phyloP scores from a whole-genome alignment of 2,888 invertebrate genomes.

The Helleia helle region DNA sequence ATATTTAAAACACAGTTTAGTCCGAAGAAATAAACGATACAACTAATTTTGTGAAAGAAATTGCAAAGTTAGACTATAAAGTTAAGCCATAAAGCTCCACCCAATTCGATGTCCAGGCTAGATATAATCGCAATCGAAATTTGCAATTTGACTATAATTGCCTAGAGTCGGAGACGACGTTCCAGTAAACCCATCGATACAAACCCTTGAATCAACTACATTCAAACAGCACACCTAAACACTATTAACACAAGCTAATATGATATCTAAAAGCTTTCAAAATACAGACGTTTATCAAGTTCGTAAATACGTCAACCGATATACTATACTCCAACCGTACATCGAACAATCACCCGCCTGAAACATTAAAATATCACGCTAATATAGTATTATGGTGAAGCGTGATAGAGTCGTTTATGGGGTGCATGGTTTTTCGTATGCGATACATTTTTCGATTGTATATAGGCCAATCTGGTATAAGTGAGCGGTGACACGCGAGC shows the following conservation, averaged over 20 bases:
- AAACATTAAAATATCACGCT: constrained; percentile 1
- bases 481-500: constrained; percentile 33
- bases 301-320: background rate
- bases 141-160: constrained; percentile 26
- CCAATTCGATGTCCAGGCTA: background rate
- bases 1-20: too few species aligned
- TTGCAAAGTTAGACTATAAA: too few species aligned
- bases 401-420: constrained; percentile 12
- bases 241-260: constrained; percentile 8
- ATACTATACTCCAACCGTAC: too few species aligned
- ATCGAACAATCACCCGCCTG: background rate
- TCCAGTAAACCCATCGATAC: constrained; percentile 20
- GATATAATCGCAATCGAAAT: constrained; percentile 13
- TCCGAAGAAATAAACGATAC: too few species aligned
- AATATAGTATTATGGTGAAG: background rate
- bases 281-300: background rate
- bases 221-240: constrained; percentile 19
- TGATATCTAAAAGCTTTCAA: background rate
- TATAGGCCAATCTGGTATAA: constrained; percentile 22
- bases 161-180: constrained; percentile 22
- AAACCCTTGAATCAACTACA: constrained; percentile 28
- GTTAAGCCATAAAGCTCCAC: too few species aligned
- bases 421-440: constrained; percentile 10
- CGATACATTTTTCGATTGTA: constrained; percentile 15
- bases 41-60: too few species aligned